Conservation (phyloP, 2,113 vertebrate species). For the Psettodes erumei region DNA sequence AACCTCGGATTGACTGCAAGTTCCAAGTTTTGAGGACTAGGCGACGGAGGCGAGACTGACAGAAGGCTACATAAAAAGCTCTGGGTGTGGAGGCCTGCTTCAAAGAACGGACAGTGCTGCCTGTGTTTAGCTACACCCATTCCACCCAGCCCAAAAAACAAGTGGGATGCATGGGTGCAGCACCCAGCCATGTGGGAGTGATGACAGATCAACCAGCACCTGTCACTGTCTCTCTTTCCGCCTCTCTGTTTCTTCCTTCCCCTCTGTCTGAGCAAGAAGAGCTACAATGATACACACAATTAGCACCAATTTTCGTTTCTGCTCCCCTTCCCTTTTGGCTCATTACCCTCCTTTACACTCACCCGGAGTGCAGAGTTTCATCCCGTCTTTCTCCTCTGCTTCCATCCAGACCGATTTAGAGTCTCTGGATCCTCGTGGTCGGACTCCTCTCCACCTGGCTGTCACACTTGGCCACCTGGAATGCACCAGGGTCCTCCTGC, state of each 20-base stretch:
- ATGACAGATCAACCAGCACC: slow-evolving; percentile 55
- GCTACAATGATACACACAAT: slow-evolving; percentile 13
- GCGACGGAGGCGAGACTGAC: too few relatives aligned
- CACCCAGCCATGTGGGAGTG: slow-evolving; percentile 14
- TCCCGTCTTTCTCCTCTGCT: background rate
- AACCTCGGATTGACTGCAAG: background rate
- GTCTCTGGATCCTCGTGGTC: slow-evolving; percentile 91
- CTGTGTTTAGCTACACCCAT: slow-evolving; percentile 13
- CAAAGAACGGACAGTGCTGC: background rate
- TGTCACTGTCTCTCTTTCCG: slow-evolving; percentile 19
- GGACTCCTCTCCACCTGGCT: slow-evolving; percentile 94
- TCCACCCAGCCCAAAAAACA: background rate
- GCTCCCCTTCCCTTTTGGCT: background rate
- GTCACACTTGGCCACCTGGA: slow-evolving; percentile 94
- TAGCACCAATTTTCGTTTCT: slow-evolving; percentile 20
- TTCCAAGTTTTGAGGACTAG: background rate
- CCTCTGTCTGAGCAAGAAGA: slow-evolving; percentile 6
- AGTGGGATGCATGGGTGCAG: slow-evolving; percentile 9
- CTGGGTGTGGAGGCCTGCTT: background rate
- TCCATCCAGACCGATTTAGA: slow-evolving; percentile 88
- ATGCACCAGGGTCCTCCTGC: slow-evolving; percentile 90
- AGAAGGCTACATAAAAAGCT: background rate
- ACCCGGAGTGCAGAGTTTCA: background rate
- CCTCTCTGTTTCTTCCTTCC: slow-evolving; percentile 5
- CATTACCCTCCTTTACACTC: slow-evolving; percentile 17